Conservation (phyloP, 2,888 invertebrate species). For the Calliphora vomitoria region DNA sequence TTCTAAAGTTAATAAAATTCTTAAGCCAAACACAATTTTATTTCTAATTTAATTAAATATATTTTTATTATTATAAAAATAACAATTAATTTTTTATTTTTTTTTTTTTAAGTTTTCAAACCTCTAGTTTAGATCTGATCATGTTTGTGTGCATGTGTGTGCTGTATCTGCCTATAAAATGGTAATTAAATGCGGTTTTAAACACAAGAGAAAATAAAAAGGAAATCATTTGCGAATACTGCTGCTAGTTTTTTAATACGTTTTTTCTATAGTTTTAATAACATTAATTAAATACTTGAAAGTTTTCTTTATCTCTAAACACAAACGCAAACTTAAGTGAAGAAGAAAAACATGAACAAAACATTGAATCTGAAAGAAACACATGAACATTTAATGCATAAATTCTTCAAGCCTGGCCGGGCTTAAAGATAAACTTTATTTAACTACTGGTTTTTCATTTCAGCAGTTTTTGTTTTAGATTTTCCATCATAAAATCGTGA, state of each 20-base stretch:
- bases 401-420: slow-evolving; percentile 32
- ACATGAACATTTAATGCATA: slow-evolving; percentile 41
- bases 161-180: slow-evolving; percentile 22
- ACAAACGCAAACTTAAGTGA: slow-evolving; percentile 29
- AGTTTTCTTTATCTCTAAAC: slow-evolving; percentile 19
- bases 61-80: neutral
- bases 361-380: neutral
- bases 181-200: slow-evolving; percentile 51
- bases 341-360: slow-evolving; percentile 6
- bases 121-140: neutral
- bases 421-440: slow-evolving; percentile 46
- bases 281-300: slow-evolving; percentile 49
- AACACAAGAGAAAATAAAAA: neutral
- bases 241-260: slow-evolving; percentile 8
- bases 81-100: neutral
- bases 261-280: slow-evolving; percentile 38
- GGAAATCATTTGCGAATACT: slow-evolving; percentile 14
- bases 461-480: too few relatives aligned
- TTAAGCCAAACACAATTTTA: neutral
- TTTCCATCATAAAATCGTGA: neutral
- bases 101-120: neutral
- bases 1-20: too few relatives aligned
- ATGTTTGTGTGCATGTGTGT: neutral
- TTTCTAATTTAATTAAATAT: slow-evolving; percentile 1
- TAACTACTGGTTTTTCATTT: slow-evolving; percentile 50